Evolutionary conservation across 2,888 invertebrate species (phyloP).

Genomic region (Nemotelus pantherinus): DNA sequence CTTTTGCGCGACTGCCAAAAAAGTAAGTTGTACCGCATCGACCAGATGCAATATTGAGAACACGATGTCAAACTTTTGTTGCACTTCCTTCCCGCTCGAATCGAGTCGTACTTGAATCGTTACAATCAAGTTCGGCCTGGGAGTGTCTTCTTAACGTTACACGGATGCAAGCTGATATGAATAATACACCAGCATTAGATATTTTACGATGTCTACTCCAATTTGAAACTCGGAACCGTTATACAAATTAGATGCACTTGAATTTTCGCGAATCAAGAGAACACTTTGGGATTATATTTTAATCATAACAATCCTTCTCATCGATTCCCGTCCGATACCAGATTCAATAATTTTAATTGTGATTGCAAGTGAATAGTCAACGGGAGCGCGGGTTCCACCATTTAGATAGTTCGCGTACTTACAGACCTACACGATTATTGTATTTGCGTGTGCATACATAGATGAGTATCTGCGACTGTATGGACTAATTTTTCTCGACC

Average conservation of each 20-base stretch:
- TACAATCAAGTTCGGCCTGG: neutral
- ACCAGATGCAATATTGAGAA: conserved; percentile 14
- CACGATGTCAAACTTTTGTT: neutral
- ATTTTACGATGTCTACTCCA: too few species aligned
- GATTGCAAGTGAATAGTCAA: conserved; percentile 22
- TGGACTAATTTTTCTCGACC: conserved; percentile 41
- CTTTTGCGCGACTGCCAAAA: conserved; percentile 42
- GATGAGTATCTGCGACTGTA: conserved; percentile 2
- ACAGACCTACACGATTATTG: neutral
- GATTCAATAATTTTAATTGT: conserved; percentile 39
- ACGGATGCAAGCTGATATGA: conserved; percentile 14
- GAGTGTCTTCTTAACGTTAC: neutral
- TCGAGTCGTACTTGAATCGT: too few species aligned
- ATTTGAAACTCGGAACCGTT: neutral
- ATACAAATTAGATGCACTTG: neutral
- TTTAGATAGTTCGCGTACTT: neutral
- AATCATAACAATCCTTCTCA: conserved; percentile 1
- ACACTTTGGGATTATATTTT: neutral
- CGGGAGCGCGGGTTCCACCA: conserved; percentile 34
- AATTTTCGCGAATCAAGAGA: too few species aligned
- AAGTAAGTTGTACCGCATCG: conserved; percentile 28
- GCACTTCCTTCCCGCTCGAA: neutral
- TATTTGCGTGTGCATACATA: conserved; percentile 1
- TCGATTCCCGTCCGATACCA: neutral
- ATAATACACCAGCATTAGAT: neutral